Evolutionary conservation across 2,888 invertebrate species (phyloP), one percentile per base, ranked within the genome.

Genomic region (Gandaritis pyraliata): DNA sequence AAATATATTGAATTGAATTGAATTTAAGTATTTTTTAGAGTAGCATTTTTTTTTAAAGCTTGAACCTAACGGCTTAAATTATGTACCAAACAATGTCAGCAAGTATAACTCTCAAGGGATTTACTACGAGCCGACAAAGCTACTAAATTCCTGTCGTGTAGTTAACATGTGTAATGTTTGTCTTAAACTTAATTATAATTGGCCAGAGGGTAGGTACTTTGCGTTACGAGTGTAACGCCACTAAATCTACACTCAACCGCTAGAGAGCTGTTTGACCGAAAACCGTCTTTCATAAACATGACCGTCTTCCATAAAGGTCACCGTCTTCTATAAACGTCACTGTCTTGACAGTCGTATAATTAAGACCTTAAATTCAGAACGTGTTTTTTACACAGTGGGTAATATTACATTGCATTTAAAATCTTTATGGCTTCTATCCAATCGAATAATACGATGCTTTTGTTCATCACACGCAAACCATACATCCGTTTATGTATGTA

Each of bases 181-280:
- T 13, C 13, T 47, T 30, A 47, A 47, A 47, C 47, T 8, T 29
- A 29, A 47, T 47, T 47, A 30, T 47, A 47, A 47, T 47, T 47
- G 47, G 47, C 47, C 13, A 1, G 47, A 30, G 47, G 47, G 47
- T 33, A 33, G 23, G 23, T n/a, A 46, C 23, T 46, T 15, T 13
- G 8, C n/a, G 46, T 46, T 23, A 46, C 46, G 18, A 45, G 45
- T 46, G 29, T 30, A 45, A 18, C 29, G 29, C 30, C 13, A 29
- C 12, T 47, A 46, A 46, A 23, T 46, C 46, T 46, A 47, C 29
- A 13, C 47, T 47, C 12, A n/a, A 43, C 16, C n/a, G 13, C 8
- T 43, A 11, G 10, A 15, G 15, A 16, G 16, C 16, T 15, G 16
- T 43, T 41, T 16, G 43, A 16, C 43, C 16, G 16, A 16, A 16